Evolutionary conservation across 2,888 invertebrate genomes (phyloP), one percentile per base, ranked within the genome.

Genomic region (Danaus chrysippus): DNA sequence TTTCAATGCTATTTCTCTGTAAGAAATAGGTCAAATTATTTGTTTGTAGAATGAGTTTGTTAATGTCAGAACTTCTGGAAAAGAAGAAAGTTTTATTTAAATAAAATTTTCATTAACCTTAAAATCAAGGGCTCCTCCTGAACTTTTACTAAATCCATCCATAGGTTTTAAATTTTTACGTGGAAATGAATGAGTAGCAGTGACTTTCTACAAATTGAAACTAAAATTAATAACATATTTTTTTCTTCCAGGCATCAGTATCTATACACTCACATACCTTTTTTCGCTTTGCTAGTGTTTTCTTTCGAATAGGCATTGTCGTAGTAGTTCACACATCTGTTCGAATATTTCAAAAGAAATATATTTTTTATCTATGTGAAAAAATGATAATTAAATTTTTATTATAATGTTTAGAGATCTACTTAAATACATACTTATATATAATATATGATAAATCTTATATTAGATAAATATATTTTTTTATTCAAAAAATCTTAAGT

Each of bases 1-100:
- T 76, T 57, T 76, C 74, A 61, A 64, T 65, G 13, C 66, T 65
- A 61, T 62, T 67, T 63, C 69, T 73, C 78, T 80, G 76, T 17
- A 75, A 77, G 52, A 15, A 61, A 54, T 44, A 59, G 46, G 11
- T 17, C 15, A 42, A 49, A 44, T 43, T 34, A 15, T 46, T 13
- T 17, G 56, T 10, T 15, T 42, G 23, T 34, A 34, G 23, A 34
- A 34, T 34, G 23, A 49, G 46, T 54, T 3, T 53, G 15, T 17
- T 54, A 9, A 41, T 15, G 17, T 41, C 8, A 54, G 41, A 49
- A 15, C 13, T 49, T 15, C 15, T 15, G 13, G 2, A 2, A 49
- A 11, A 17, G 49, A 49, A 49, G 10, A 10, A 10, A 49, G 10
- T 49, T 17, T 49, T 10, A 10, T 17, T 49, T 10, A 17, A 8